Conservation (phyloP, 2,797 vertebrate species). For the Hyperoplus lanceolatus region DNA sequence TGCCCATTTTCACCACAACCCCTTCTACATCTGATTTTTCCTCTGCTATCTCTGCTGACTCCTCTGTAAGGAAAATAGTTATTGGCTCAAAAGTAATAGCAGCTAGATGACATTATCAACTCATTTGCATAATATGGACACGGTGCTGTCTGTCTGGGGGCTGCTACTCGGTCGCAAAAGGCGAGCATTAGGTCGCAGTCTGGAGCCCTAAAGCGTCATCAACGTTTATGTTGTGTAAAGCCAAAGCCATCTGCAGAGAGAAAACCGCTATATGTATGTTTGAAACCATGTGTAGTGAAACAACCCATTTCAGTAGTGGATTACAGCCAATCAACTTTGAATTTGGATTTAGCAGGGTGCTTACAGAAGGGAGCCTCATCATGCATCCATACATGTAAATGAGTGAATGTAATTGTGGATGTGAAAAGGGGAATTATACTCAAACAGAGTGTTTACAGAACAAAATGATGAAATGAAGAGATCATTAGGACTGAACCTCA, state of each 20-base stretch:
- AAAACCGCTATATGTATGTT: neutral
- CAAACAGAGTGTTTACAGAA: neutral
- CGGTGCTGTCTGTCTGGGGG: too few relatives aligned
- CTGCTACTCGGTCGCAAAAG: too few relatives aligned
- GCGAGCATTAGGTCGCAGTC: too few relatives aligned
- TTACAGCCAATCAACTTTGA: neutral
- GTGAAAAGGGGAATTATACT: too few relatives aligned
- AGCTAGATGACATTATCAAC: too few relatives aligned
- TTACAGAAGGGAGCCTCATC: too few relatives aligned
- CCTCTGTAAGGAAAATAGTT: too few relatives aligned
- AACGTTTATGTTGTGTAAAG: neutral
- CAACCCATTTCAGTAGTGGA: neutral
- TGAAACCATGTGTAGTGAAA: neutral
- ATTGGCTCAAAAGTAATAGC: too few relatives aligned
- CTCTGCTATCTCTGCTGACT: too few relatives aligned
- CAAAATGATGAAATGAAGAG: neutral
- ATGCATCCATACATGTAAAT: neutral
- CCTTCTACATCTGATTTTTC: too few relatives aligned
- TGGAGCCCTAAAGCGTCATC: neutral
- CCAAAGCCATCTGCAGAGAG: neutral
- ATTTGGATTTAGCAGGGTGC: neutral
- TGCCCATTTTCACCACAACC: too few relatives aligned
- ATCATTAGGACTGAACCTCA: conserved; percentile 41
- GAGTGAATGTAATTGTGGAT: neutral
- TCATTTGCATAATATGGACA: too few relatives aligned